These are phyloP conservation scores for Mimas tiliae DNA, from an alignment of 2,888 invertebrate species.

Conservation along the genomic window DNA sequence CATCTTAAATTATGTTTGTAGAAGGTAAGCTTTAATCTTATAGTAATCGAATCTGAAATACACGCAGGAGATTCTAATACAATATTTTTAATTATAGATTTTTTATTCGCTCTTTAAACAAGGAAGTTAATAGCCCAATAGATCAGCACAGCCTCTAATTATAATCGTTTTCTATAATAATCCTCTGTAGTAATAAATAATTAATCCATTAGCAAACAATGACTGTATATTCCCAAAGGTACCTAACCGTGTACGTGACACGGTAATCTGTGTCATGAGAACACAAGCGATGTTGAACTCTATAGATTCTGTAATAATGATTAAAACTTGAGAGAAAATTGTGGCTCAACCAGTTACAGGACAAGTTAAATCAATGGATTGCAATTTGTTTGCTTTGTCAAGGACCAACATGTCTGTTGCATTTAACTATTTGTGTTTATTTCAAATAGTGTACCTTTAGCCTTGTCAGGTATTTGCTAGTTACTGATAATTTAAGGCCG, in stretches of 20 bases:
- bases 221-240: slow-evolving; percentile 35
- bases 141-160: slow-evolving; percentile 5
- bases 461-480: slow-evolving; percentile 11
- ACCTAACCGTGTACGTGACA: slow-evolving; percentile 30
- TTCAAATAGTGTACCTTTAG: background rate
- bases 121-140: slow-evolving; percentile 1
- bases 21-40: no score
- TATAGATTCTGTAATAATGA: background rate
- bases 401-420: slow-evolving; percentile 29
- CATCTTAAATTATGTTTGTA: no score
- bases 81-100: no score
- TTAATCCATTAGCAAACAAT: slow-evolving; percentile 29
- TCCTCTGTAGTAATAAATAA: slow-evolving; percentile 21
- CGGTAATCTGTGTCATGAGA: background rate
- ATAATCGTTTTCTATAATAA: slow-evolving; percentile 7
- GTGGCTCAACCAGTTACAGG: slow-evolving; percentile 6
- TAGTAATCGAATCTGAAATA: no score
- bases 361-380: slow-evolving; percentile 23
- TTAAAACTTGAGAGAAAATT: background rate
- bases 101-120: no score
- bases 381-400: slow-evolving; percentile 30
- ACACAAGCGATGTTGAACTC: slow-evolving; percentile 26
- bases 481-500: background rate
- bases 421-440: slow-evolving; percentile 22
- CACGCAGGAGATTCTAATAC: no score